phyloP scores from a whole-genome alignment of 2,797 vertebrate species.

The Ataeniobius toweri region DNA sequence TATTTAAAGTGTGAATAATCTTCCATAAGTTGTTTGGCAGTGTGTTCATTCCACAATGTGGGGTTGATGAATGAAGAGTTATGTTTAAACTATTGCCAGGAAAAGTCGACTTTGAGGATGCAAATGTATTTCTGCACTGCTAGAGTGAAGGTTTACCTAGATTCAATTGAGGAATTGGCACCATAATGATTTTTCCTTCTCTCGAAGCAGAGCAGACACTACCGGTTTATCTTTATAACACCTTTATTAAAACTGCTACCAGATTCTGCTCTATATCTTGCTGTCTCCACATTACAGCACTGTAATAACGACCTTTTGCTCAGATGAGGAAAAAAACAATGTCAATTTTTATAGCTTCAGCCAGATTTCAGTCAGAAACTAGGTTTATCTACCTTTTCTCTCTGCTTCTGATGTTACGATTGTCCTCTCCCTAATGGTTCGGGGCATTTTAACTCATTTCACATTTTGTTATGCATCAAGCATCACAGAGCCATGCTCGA shows the following conservation, averaged over 20 bases:
- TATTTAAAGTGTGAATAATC: constrained; percentile 69
- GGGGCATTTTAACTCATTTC: constrained; percentile 21
- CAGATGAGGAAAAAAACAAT: constrained; percentile 17
- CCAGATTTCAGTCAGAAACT: background rate
- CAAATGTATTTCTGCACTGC: constrained; percentile 31
- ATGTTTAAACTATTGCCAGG: constrained; percentile 40
- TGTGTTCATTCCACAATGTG: constrained; percentile 2
- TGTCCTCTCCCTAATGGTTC: constrained; percentile 8
- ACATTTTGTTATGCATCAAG: constrained; percentile 19
- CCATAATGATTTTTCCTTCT: constrained; percentile 7
- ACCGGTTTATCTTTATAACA: constrained; percentile 23
- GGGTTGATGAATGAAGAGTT: constrained; percentile 38
- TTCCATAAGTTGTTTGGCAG: constrained; percentile 60
- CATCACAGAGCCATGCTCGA: constrained; percentile 18
- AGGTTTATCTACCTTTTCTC: background rate
- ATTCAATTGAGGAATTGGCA: constrained; percentile 35
- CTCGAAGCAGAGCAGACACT: constrained; percentile 10
- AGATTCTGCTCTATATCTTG: background rate
- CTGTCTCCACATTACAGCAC: background rate
- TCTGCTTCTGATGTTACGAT: constrained; percentile 10
- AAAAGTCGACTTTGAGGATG: constrained; percentile 40
- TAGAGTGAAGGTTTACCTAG: constrained; percentile 23
- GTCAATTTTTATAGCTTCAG: background rate
- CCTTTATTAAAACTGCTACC: background rate
- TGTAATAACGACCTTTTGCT: constrained; percentile 19